These are phyloP conservation scores for Gadopsis marmoratus DNA, from an alignment of 2,797 vertebrate genomes.

Conservation along the genomic window DNA sequence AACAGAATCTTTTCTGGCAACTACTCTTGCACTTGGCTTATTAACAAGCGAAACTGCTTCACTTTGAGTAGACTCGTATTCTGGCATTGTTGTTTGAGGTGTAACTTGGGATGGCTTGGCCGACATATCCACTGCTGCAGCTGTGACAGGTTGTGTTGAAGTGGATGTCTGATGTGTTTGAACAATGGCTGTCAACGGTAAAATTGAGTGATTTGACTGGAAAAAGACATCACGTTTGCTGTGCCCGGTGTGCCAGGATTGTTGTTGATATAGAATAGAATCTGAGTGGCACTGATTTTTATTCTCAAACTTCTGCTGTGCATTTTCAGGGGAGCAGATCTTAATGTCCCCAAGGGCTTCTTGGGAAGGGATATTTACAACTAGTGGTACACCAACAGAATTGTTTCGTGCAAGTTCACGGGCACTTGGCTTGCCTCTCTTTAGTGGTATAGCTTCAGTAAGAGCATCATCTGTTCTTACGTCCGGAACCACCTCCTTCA, in stretches of 20 bases:
- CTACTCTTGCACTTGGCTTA: constrained; percentile 62
- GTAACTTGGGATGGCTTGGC: constrained; percentile 52
- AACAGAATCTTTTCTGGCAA: constrained; percentile 65
- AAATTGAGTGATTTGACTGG: constrained; percentile 26
- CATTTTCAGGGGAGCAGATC: constrained; percentile 17
- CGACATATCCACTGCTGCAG: constrained; percentile 80
- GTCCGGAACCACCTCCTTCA: constrained; percentile 22
- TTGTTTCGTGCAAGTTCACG: constrained; percentile 58
- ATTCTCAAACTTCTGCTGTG: constrained; percentile 25
- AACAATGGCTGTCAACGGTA: constrained; percentile 6
- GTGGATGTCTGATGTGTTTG: constrained; percentile 36
- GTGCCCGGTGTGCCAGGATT: neutral
- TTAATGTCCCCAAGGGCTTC: constrained; percentile 25
- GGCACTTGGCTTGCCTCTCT: constrained; percentile 61
- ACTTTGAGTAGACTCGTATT: constrained; percentile 34
- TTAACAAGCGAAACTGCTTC: constrained; percentile 75
- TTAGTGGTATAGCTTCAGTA: constrained; percentile 68
- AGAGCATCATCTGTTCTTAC: neutral
- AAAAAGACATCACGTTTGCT: constrained; percentile 26
- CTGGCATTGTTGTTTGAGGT: constrained; percentile 8
- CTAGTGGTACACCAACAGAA: constrained; percentile 70
- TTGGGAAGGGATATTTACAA: constrained; percentile 63
- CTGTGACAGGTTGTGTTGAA: constrained; percentile 75
- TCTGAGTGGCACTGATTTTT: constrained; percentile 25
- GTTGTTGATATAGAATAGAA: constrained; percentile 42